Evolutionary conservation across 2,113 vertebrate genomes (phyloP), one percentile per base, ranked within the genome.

Genomic region (Microtus oregoni): DNA sequence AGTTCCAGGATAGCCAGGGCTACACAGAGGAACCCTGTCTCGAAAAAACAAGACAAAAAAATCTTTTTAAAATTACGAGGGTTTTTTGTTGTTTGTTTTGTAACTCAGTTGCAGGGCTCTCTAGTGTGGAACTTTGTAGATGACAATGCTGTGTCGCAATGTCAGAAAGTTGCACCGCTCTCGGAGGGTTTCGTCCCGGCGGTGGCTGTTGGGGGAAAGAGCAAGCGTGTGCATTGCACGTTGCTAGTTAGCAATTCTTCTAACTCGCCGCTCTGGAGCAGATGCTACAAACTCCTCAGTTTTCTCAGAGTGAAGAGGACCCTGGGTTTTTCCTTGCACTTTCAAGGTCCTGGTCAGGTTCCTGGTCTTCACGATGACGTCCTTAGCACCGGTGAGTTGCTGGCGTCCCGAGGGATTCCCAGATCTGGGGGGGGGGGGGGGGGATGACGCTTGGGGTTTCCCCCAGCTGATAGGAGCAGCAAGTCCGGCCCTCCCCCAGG

Each of bases 311-410:
- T 41, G 0, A 5, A 38, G 24, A 22, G n/a, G n/a, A 82, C 12
- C 35, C 35, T 78, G 52, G 35, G 32, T 63, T 68, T 96, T 93
- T 75, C 24, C 70, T 96, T 72, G 78, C 26, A 65, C n/a, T 76
- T 86, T 38, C 30, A 28, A 28, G 77, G 55, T 32, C 83, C 89
- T 82, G 35, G 86, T 81, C 86, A 94, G 58, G n/a, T 26, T 65
- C 50, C 47, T 73, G 8, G 0, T 26, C 1, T 6, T 75, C 76
- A 61, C 7, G 26, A 0, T n/a, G 68, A 76, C 1, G 55, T 63
- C 58, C 65, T 30, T 19, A 32, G 70, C 22, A 12, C 67, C 1
- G 0, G 4, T 2, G 1, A 76, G 75, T 47, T 61, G 63, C 13
- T 68, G 41, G 63, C 0, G 35, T 83, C 70, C 79, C 32, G 41